phyloP scores from a whole-genome alignment of 2,113 vertebrate species.

The Paramormyrops kingsleyae region DNA sequence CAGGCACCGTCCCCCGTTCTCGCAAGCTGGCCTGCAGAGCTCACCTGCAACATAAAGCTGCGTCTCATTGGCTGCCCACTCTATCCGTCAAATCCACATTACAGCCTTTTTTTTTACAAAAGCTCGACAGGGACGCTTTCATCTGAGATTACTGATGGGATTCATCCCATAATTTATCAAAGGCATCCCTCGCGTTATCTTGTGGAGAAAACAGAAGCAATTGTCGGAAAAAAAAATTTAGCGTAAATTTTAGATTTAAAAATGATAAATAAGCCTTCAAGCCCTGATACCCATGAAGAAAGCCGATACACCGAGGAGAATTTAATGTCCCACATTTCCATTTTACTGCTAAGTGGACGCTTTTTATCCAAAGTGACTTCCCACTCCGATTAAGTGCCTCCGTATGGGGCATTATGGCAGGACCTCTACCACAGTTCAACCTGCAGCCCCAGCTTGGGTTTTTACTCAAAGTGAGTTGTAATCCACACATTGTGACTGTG shows the following conservation, averaged over 20 bases:
- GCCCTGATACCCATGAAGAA: not conserved
- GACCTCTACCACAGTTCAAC: not conserved
- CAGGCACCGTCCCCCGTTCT: slow-evolving; percentile 75
- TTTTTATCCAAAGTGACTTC: not conserved
- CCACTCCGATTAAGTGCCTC: not conserved
- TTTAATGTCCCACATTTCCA: not conserved
- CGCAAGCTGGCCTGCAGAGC: slow-evolving; percentile 68
- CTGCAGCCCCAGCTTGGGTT: not conserved
- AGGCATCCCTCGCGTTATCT: not conserved
- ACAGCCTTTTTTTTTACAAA: not conserved
- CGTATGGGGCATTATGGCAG: not conserved
- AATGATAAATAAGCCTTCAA: not conserved
- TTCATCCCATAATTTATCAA: not conserved
- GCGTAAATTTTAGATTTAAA: not conserved
- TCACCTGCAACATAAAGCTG: slow-evolving; percentile 53
- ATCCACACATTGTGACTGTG: not conserved
- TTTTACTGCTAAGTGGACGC: not conserved
- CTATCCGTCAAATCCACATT: not conserved
- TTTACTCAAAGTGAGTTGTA: not conserved
- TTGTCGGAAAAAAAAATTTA: not conserved
- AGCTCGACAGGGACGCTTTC: not conserved
- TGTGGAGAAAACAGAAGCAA: not conserved
- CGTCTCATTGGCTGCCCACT: not conserved
- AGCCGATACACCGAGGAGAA: not conserved
- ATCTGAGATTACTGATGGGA: not conserved